Percentiles rank a stretch among this genome's conserved stretches.
Evolutionary conservation across 2,888 invertebrate species (phyloP).

Genomic region (Scaptomyza cyrtandrae): DNA sequence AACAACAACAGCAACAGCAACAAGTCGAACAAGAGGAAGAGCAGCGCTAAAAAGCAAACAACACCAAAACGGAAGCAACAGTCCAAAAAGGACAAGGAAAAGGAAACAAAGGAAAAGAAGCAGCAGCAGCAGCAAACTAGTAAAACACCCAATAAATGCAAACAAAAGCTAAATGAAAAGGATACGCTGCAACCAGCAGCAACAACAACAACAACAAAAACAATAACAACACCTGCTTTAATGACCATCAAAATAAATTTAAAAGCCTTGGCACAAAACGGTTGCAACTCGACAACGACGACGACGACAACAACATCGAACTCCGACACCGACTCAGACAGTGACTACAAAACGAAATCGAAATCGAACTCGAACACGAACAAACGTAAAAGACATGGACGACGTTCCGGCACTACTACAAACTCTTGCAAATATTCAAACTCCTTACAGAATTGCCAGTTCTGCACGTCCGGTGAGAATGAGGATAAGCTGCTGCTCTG

Average conservation of each 20-base stretch:
- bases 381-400: constrained; percentile 52
- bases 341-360: constrained; percentile 24
- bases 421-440: constrained; percentile 83
- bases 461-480: constrained; percentile 97
- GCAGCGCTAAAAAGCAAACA: constrained; percentile 63
- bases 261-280: constrained; percentile 68
- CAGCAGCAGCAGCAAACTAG: constrained; percentile 11
- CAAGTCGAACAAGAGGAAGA: constrained; percentile 63
- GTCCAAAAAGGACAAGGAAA: constrained; percentile 48
- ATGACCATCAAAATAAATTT: constrained; percentile 79
- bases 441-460: constrained; percentile 95
- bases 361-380: constrained; percentile 40
- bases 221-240: constrained; percentile 9
- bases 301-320: constrained; percentile 1
- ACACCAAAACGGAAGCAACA: constrained; percentile 50
- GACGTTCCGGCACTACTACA: constrained; percentile 75
- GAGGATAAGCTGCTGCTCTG: constrained; percentile 97
- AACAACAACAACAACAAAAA: neutral
- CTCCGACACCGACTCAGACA: constrained; percentile 11
- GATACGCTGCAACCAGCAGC: constrained; percentile 3
- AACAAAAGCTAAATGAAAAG: constrained; percentile 16
- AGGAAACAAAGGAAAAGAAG: neutral
- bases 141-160: constrained; percentile 37
- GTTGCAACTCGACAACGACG: constrained; percentile 20
- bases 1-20: constrained; percentile 54